Evolutionary conservation across 1,140 invertebrate species (phyloP), one percentile per base, ranked within the genome.

Genomic region (Paracyclopina nana): DNA sequence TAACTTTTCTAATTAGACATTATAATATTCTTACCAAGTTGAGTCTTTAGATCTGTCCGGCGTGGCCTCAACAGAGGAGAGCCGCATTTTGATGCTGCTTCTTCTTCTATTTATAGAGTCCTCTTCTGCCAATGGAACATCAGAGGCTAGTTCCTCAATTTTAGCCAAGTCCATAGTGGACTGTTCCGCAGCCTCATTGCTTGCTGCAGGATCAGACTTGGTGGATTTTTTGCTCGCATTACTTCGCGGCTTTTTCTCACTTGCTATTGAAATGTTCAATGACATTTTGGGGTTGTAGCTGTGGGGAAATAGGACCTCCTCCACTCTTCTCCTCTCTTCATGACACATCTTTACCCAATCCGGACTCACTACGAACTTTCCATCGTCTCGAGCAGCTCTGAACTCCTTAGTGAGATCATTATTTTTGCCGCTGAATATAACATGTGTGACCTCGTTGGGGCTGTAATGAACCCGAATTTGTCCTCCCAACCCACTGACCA

Each of bases 331-430:
- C 45, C 61, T 60, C 46, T 65, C 60, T 53, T 68, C 65, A 53
- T 57, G 57, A 55, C 68, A 70, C 60, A 54, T 54, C 38, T 55
- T 60, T 5, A 69, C 53, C 68, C 68, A 70, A 44, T 67, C 59
- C 24, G 67, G 66, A n/a, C 63, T 64, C 11, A 70, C 67, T 51
- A 69, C 63, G 9, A 59, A 56, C 45, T 66, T 68, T n/a, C 61
- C 61, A 26, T 66, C 58, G 5, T 62, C 58, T 53, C 59, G 61
- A 1, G 67, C 67, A 44, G 57, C 46, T 41, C 62, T 55, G 48
- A 67, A 65, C 34, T 70, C 68, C 56, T 61, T 67, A 42, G 61
- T 60, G 6, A 56, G 58, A 51, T 68, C 66, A 62, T 65, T 67
- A 1, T 54, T 46, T 52, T 62, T 60, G 6, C 66, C 66, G 58